Base-by-base conservation (phyloP, 2,888 invertebrate species). In the Drosophila subquinaria region DNA sequence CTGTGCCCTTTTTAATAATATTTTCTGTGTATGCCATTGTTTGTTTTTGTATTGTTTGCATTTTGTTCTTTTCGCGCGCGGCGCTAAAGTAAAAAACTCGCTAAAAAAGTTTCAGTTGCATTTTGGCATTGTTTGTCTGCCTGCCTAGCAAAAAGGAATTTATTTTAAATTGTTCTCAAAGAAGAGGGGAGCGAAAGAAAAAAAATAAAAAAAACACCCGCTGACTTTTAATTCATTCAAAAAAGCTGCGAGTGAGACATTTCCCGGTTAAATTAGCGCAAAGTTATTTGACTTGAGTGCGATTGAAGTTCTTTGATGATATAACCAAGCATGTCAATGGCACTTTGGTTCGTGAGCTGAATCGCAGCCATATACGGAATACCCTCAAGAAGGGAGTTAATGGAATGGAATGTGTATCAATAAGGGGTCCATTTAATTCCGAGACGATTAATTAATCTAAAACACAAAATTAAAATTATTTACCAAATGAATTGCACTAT, bases 101-200 rank as follows among this genome's bases (percentile, higher is more conserved):
- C 57, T 27, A 71, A 80, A 78, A 78, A 79, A 76, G 72, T 79
- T 77, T 75, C 80, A 59, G 66, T 76, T 79, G 76, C 80, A 70
- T 70, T 79, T 65, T 38, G 36, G 65, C 70, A 65, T 73, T 79
- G 79, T 79, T 66, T 88, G 72, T 45, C 59, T 48, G 63, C 40
- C 55, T 50, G 48, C 17, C 51, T 59, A 40, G 36, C 8, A 38
- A 66, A 77, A 77, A 80, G 57, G 59, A 80, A 73, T 83, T 80
- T 73, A 69, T 71, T 82, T 88, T 48, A 61, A 76, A 73, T 82
- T 82, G 88, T 82, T 76, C 45, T 52, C 69, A 36, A 48, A 52
- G 57, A 55, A 52, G 57, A 55, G 23, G 9, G 33, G 20, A 17
- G 10, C 23, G 17, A 55, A 15, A 15, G 20, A 17, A n/a, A 17